phyloP scores from a whole-genome alignment of 2,797 vertebrate genomes.

The Peromyscus eremicus region DNA sequence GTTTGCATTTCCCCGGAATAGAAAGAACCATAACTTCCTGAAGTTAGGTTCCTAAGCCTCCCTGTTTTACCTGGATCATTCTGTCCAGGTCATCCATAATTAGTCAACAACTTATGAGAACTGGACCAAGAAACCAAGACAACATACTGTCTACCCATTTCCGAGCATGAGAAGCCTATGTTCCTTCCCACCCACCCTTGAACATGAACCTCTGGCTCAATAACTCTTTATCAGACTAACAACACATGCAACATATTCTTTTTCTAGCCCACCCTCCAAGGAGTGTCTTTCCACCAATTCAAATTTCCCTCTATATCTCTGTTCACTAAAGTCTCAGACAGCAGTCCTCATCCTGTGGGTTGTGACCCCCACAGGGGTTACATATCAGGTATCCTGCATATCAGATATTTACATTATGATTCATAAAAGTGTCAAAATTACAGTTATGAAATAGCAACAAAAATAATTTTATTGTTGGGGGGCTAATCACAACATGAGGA shows the following conservation, averaged over 20 bases:
- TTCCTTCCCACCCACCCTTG: background rate
- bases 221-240: background rate
- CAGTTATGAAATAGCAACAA: background rate
- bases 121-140: background rate
- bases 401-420: background rate
- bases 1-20: background rate
- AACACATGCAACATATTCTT: background rate
- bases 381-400: background rate
- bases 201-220: background rate
- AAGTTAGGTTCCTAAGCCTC: slow-evolving; percentile 16
- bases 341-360: background rate
- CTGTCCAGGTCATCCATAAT: background rate
- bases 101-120: background rate
- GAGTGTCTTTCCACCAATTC: background rate
- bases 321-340: background rate
- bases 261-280: background rate
- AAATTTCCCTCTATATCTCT: background rate
- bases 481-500: background rate
- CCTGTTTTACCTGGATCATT: background rate
- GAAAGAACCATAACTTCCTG: background rate
- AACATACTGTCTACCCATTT: background rate
- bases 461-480: background rate
- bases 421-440: background rate
- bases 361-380: background rate
- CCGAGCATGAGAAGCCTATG: background rate